These are phyloP conservation scores for Peromyscus leucopus DNA, from an alignment of 2,113 vertebrate genomes.

Conservation along the genomic window DNA sequence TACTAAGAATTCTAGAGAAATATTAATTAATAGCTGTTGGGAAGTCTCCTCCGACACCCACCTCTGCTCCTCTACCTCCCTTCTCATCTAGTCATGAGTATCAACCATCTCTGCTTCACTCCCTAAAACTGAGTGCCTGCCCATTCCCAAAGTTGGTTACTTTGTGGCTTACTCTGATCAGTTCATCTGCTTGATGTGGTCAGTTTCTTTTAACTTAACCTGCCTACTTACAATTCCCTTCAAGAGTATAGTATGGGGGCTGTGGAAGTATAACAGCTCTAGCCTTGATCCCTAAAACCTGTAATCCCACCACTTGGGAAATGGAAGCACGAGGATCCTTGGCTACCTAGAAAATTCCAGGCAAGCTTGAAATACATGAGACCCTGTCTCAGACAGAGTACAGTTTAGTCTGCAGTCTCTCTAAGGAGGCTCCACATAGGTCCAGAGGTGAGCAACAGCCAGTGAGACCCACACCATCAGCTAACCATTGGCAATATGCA, in stretches of 20 bases:
- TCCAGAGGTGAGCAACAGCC: not conserved
- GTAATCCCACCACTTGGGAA: not conserved
- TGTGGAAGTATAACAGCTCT: not conserved
- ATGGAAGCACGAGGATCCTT: not conserved
- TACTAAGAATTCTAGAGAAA: constrained; percentile 44
- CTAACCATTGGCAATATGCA: not conserved
- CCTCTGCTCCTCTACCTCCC: not conserved
- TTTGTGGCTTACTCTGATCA: not conserved
- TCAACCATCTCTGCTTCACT: not conserved
- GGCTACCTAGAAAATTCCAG: no score
- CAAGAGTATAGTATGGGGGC: not conserved
- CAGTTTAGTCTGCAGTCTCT: not conserved
- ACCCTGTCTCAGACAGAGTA: not conserved
- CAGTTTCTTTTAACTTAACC: not conserved
- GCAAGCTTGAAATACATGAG: no score
- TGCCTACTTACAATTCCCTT: not conserved
- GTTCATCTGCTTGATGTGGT: not conserved
- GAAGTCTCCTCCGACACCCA: not conserved
- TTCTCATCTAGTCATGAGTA: not conserved
- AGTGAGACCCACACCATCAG: not conserved
- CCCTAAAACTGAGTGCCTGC: not conserved
- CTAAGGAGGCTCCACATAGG: not conserved
- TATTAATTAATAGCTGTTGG: not conserved
- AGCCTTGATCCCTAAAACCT: not conserved
- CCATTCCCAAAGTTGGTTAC: not conserved